A percentile compares a stretch with the other conserved stretches of the same genome.
phyloP scores from a whole-genome alignment of 2,113 vertebrate species.

The Oophaga pumilio region DNA sequence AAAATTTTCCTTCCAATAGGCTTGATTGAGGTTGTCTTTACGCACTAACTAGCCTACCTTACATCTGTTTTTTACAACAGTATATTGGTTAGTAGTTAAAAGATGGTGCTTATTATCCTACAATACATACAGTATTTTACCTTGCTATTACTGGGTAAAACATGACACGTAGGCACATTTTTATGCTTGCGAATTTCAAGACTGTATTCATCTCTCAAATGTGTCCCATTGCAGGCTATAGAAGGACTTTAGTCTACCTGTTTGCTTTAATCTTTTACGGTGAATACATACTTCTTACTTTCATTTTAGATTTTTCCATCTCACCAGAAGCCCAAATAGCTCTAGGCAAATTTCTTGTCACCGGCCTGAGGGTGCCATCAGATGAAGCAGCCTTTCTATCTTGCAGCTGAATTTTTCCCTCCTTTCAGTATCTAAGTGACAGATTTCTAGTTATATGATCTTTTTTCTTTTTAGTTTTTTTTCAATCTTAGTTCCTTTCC shows the following conservation, averaged over 20 bases:
- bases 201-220: neutral
- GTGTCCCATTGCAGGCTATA: neutral
- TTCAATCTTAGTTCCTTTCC: neutral
- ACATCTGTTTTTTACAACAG: no score
- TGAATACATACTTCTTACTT: conserved; percentile 46
- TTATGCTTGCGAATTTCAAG: neutral
- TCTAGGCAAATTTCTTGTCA: conserved; percentile 56
- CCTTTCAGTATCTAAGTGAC: conserved; percentile 36
- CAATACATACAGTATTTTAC: no score
- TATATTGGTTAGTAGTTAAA: no score
- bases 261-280: conserved; percentile 36
- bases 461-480: neutral
- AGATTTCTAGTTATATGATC: conserved; percentile 31
- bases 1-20: no score
- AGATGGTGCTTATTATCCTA: no score
- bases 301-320: conserved; percentile 28
- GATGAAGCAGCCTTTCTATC: conserved; percentile 51
- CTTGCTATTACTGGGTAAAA: neutral
- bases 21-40: no score
- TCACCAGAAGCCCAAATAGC: conserved; percentile 45
- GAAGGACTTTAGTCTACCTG: conserved; percentile 10
- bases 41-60: no score
- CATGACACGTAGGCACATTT: neutral
- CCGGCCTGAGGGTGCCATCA: conserved; percentile 56
- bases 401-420: conserved; percentile 7